Base-by-base conservation (phyloP, 2,888 invertebrate species). In the Temnothorax rugatulus region DNA sequence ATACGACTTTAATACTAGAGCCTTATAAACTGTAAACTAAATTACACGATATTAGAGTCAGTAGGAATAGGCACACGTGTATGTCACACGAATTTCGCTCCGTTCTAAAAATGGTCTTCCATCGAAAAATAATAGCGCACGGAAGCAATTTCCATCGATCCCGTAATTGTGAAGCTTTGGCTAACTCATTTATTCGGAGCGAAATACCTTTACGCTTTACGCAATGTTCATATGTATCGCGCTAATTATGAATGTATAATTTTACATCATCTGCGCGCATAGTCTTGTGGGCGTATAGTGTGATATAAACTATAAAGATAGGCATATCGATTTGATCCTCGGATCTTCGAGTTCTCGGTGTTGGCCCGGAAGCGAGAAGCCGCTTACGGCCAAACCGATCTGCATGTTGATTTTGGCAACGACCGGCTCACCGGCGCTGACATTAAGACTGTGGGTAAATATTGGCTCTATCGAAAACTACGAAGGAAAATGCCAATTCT, bases 391-490 rank as follows among this genome's bases (percentile, higher is more conserved):
- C 89, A 88, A 92, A 90, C 87, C 91, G 87, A 91, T 91, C 90
- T 86, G 89, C 89, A 90, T 92, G 91, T 92, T 92, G 88, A 88
- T 91, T 91, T 92, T 92, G 92, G 92, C 91, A 89, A 82, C 84
- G 86, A 81, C 3, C 29, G 29, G 29, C 29, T 29, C 29, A 29
- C 59, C 85, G 81, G 71, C 86, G 82, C 90, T 90, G 91, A 91
- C 91, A 91, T 92, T 91, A 90, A 90, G 90, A 90, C 89, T 89
- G 85, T 84, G 69, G 74, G 89, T 89, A 92, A 92, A 92, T 92
- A 92, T 92, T 92, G 90, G 90, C 88, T 91, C 87, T 89, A 91
- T 91, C 88, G 87, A 86, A 86, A 89, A 84, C 82, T 89, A 84
- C 84, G 81, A 57, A 84, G 85, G 88, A 89, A 90, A 90, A 86